A percentile compares a stretch with the other conserved stretches of the same genome.
These are phyloP conservation scores for Drosophila rellima DNA, from an alignment of 2,888 invertebrate genomes.

Conservation along the genomic window DNA sequence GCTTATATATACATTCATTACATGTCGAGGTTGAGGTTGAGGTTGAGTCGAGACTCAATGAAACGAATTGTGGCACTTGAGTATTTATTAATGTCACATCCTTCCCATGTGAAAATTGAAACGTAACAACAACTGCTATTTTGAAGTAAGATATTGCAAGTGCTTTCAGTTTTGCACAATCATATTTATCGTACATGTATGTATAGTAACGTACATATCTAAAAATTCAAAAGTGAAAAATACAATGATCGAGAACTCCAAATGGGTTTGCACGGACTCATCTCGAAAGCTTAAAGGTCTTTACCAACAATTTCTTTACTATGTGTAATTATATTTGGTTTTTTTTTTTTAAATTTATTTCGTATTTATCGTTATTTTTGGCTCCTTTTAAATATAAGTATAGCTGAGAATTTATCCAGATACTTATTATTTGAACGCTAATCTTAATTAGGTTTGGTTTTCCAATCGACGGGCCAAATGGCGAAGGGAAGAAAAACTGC, in stretches of 20 bases:
- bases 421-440: neutral
- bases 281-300: neutral
- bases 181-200: neutral
- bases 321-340: neutral
- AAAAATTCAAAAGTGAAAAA: neutral
- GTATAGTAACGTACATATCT: neutral
- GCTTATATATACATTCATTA: constrained; percentile 27
- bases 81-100: constrained; percentile 46
- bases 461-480: constrained; percentile 99
- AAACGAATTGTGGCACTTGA: constrained; percentile 53
- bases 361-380: neutral
- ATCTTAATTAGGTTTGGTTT: constrained; percentile 96
- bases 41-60: constrained; percentile 16
- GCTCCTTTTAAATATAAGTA: neutral
- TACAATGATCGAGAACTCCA: neutral
- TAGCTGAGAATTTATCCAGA: neutral
- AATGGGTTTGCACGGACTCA: neutral
- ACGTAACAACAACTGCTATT: constrained; percentile 31
- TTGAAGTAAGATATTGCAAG: constrained; percentile 1
- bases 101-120: constrained; percentile 22
- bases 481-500: constrained; percentile 99
- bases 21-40: constrained; percentile 20
- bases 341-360: neutral
- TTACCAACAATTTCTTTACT: neutral
- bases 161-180: constrained; percentile 6